These are phyloP conservation scores for Anadara kagoshimensis DNA, from an alignment of 1,140 invertebrate species.

Conservation along the genomic window DNA sequence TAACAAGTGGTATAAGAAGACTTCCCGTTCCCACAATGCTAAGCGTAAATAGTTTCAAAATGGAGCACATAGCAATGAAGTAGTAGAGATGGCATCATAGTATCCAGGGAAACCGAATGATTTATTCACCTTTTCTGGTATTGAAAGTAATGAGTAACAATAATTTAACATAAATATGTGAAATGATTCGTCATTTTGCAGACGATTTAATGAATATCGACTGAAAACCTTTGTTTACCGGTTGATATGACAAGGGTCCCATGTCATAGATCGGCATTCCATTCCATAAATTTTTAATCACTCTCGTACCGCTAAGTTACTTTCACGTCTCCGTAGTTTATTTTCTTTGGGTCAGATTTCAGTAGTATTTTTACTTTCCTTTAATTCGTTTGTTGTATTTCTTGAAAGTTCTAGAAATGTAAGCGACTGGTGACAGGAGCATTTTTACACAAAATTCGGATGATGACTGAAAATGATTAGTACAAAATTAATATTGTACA, in stretches of 20 bases:
- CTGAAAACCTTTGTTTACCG: neutral
- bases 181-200: neutral
- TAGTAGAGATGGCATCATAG: conserved; percentile 30
- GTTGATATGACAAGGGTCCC: neutral
- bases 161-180: conserved; percentile 2
- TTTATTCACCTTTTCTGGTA: too few relatives aligned
- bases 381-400: too few relatives aligned
- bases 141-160: neutral
- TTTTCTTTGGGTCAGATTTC: too few relatives aligned
- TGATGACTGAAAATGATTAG: too few relatives aligned
- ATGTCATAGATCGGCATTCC: neutral
- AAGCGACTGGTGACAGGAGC: too few relatives aligned
- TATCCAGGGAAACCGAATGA: conserved; percentile 26
- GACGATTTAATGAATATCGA: neutral
- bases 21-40: conserved; percentile 28
- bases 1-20: neutral
- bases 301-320: neutral
- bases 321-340: too few relatives aligned
- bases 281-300: neutral
- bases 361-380: too few relatives aligned
- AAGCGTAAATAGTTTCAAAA: conserved; percentile 53
- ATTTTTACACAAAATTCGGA: too few relatives aligned
- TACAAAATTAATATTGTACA: neutral
- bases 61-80: conserved; percentile 42
- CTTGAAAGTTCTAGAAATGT: too few relatives aligned